Conservation (phyloP, 2,797 vertebrate species). For the Menidia menidia region DNA sequence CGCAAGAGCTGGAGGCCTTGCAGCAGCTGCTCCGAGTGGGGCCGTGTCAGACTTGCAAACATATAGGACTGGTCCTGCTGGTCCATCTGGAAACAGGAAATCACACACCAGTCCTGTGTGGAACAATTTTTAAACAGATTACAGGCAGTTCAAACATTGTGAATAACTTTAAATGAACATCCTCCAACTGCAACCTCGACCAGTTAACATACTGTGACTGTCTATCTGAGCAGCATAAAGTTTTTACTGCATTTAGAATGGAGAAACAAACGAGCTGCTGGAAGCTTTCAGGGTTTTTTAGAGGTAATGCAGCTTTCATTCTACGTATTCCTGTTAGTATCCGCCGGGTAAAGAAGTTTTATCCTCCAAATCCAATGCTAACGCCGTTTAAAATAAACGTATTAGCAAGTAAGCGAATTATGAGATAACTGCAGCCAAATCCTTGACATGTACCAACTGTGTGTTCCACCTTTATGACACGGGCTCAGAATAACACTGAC, state of each 20-base stretch:
- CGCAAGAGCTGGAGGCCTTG: conserved; percentile 97
- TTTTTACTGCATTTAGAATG: conserved; percentile 25
- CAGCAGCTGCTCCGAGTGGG: conserved; percentile 97
- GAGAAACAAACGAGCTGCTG: background rate
- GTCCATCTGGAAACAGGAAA: conserved; percentile 90
- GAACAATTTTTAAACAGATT: background rate
- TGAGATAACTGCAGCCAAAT: background rate
- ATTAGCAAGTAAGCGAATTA: background rate
- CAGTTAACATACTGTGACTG: conserved; percentile 13
- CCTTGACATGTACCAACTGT: background rate
- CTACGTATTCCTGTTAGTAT: background rate
- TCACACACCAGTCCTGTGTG: conserved; percentile 38
- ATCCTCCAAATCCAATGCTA: conserved; percentile 43
- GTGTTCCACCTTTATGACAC: background rate
- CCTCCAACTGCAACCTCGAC: conserved; percentile 1
- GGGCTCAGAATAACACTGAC: background rate
- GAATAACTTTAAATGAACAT: background rate
- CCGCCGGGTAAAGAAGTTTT: conserved; percentile 31
- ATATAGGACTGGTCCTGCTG: conserved; percentile 94
- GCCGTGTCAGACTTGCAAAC: conserved; percentile 96
- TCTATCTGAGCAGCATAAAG: conserved; percentile 10
- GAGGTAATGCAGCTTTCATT: conserved; percentile 12
- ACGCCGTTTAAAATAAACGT: conserved; percentile 21
- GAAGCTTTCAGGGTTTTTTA: conserved; percentile 30
- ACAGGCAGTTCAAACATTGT: background rate